Evolutionary conservation across 2,888 invertebrate genomes (phyloP), one percentile per base, ranked within the genome.

Genomic region (Eupithecia vulgata): DNA sequence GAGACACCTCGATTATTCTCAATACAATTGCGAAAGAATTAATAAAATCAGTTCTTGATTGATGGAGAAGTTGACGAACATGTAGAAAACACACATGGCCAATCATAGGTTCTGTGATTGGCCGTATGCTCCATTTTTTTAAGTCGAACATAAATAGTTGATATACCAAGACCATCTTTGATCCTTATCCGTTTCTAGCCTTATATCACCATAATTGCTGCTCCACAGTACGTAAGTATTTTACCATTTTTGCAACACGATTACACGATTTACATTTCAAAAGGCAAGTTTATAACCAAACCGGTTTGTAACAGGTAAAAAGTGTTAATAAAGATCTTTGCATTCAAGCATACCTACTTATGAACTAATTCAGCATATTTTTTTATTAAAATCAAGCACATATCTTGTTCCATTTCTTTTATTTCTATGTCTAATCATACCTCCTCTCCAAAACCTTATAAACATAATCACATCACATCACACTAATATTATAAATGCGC

Each of bases 251-350:
- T 21, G 57, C 57, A 57, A 57, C 25, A 57, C 25, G 25, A 25
- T 12, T 5, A 7, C 25, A 57, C 25, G 25, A 25, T 12, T 5
- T 2, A 57, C 52, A 25, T 57, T 25, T 12, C 21, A 25, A 52
- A 1, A 3, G 21, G 48, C 10, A 21, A 57, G 5, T 25, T 57
- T 25, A 1, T 25, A 13, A 25, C 12, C 25, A 57, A 57, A 57
- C 57, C 12, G 25, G 57, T 57, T 57, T 25, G 57, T 57, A 57
- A 57, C 57, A 57, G 57, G 57, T 57, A 57, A 57, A 45, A 57
- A 25, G 25, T 57, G 12, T 57, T 12, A 57, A 57, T 25, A 57
- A 25, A 13, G 5, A 25, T 57, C 21, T 52, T 21, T 25, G 25
- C 57, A 57, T 25, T 57, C 57, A 57, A 57, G 5, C 12, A 57